A percentile compares a stretch with the other conserved stretches of the same genome.
These are phyloP conservation scores for Liodrosophila aerea DNA, from an alignment of 2,888 invertebrate species.

Conservation along the genomic window DNA sequence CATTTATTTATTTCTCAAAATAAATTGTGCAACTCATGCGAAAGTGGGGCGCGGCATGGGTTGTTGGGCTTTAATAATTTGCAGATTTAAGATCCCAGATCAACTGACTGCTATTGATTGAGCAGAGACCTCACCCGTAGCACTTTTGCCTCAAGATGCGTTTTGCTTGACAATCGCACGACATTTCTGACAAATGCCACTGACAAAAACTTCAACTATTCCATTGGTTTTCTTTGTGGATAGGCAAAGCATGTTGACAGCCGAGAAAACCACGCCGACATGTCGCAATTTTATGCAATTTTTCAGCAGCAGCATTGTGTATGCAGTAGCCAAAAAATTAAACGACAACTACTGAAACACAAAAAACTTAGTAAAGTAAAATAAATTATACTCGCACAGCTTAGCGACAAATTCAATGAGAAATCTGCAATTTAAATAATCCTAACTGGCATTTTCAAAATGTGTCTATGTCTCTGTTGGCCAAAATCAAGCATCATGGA, in stretches of 20 bases:
- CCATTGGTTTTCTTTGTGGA: conserved; percentile 17
- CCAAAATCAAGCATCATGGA: conserved; percentile 51
- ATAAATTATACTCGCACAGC: conserved; percentile 68
- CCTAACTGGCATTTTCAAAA: conserved; percentile 62
- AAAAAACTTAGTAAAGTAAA: conserved; percentile 34
- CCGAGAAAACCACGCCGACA: conserved; percentile 46
- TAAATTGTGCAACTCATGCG: conserved; percentile 32
- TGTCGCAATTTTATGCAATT: conserved; percentile 69
- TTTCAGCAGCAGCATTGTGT: conserved; percentile 43
- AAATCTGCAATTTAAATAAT: conserved; percentile 75
- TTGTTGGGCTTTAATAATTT: conserved; percentile 9
- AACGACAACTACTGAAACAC: conserved; percentile 12
- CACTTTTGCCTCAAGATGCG: conserved; percentile 27
- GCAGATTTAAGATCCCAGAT: conserved; percentile 9
- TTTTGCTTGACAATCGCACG: conserved; percentile 63
- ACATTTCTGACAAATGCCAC: conserved; percentile 70
- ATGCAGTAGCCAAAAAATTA: conserved; percentile 29
- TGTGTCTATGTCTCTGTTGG: conserved; percentile 34
- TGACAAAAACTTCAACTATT: conserved; percentile 56
- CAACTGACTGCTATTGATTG: conserved; percentile 27
- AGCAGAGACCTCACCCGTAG: conserved; percentile 48
- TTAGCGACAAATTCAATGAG: conserved; percentile 69
- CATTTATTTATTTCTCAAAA: conserved; percentile 23
- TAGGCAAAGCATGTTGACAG: conserved; percentile 66
- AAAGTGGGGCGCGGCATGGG: conserved; percentile 38